Percentiles rank a stretch among this genome's conserved stretches.
Evolutionary conservation across 2,797 vertebrate genomes (phyloP).

Genomic region (Miichthys miiuy): DNA sequence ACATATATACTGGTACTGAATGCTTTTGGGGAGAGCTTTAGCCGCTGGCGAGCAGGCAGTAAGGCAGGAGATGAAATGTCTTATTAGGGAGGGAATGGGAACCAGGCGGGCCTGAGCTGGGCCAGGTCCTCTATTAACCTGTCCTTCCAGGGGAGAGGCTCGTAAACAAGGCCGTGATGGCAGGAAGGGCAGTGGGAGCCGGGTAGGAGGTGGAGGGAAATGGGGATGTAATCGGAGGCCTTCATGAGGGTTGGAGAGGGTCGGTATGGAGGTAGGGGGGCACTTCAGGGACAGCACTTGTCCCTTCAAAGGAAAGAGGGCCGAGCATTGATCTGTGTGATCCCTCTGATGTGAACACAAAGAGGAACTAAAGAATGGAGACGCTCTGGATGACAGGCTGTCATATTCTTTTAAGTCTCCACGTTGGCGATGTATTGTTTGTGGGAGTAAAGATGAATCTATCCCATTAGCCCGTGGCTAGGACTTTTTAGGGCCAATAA

Average conservation of each 20-base stretch:
- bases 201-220: constrained; percentile 47
- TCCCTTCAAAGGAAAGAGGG: constrained; percentile 71
- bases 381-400: constrained; percentile 73
- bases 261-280: constrained; percentile 4
- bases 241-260: constrained; percentile 48
- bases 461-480: constrained; percentile 70
- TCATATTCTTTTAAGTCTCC: constrained; percentile 75
- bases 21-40: constrained; percentile 44
- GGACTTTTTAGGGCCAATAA: constrained; percentile 71
- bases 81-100: constrained; percentile 79
- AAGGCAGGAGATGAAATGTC: constrained; percentile 81
- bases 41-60: constrained; percentile 60
- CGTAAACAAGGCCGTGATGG: constrained; percentile 76
- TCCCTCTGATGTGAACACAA: constrained; percentile 72
- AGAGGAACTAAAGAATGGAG: constrained; percentile 65
- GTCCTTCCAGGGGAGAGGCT: constrained; percentile 75
- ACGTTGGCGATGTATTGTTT: constrained; percentile 66
- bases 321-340: constrained; percentile 72
- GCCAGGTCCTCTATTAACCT: constrained; percentile 81
- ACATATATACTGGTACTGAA: constrained; percentile 5
- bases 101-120: constrained; percentile 77
- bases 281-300: constrained; percentile 54
- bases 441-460: constrained; percentile 64
- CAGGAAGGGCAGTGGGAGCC: constrained; percentile 59
- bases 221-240: constrained; percentile 51